These are phyloP conservation scores for Leuciscus waleckii DNA, from an alignment of 2,797 vertebrate species.

Conservation along the genomic window DNA sequence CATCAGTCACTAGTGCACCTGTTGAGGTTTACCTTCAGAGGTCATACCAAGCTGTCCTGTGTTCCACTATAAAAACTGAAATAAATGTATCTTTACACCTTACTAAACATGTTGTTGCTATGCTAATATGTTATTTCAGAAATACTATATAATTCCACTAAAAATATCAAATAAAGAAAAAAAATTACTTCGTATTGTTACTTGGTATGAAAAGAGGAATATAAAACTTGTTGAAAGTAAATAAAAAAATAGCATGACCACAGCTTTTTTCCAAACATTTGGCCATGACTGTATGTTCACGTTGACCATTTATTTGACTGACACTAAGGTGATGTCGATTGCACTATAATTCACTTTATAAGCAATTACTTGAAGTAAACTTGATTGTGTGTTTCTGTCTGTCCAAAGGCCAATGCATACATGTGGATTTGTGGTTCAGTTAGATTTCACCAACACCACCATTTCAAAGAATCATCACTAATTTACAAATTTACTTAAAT, in stretches of 20 bases:
- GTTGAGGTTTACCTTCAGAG: neutral
- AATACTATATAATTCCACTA: neutral
- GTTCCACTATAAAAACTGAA: neutral
- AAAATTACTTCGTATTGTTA: neutral
- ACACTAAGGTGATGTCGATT: conserved; percentile 58
- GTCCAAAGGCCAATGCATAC: conserved; percentile 58
- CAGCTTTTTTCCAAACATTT: conserved; percentile 1
- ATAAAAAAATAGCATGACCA: neutral
- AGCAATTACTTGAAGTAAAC: conserved; percentile 78
- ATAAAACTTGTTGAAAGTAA: neutral
- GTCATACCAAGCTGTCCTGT: neutral
- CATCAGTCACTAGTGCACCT: too few species aligned
- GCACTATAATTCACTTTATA: conserved; percentile 84
- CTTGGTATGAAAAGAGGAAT: neutral
- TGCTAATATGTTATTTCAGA: neutral
- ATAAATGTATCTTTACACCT: neutral
- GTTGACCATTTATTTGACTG: conserved; percentile 24
- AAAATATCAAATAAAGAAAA: neutral
- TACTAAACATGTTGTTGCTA: neutral
- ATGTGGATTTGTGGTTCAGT: conserved; percentile 45
- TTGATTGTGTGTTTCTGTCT: conserved; percentile 64
- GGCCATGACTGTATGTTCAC: conserved; percentile 8
- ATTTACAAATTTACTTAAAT: neutral
- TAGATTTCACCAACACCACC: conserved; percentile 49
- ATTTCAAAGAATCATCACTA: conserved; percentile 26